A percentile compares a stretch with the other conserved stretches of the same genome.
Evolutionary conservation across 2,888 invertebrate species (phyloP).

Genomic region (Sminthurinus aureus): DNA sequence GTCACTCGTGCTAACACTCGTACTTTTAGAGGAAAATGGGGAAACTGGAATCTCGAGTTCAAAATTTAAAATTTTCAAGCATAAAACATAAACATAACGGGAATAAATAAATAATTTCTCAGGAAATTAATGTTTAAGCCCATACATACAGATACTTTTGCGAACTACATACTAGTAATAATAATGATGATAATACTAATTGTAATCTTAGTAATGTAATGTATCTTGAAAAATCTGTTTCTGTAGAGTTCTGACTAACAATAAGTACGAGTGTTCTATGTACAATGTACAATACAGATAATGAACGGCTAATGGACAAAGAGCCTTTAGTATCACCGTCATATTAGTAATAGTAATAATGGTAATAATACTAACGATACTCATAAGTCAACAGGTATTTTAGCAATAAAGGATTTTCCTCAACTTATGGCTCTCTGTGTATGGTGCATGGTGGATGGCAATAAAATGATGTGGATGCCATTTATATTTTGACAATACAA

Average conservation of each 20-base stretch:
- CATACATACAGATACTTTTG: too few species aligned
- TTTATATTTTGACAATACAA: conserved; percentile 13
- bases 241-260: background rate
- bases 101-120: conserved; percentile 11
- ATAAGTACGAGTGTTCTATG: background rate
- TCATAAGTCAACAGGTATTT: background rate
- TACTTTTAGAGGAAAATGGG: too few species aligned
- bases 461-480: background rate
- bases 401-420: background rate
- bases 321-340: background rate
- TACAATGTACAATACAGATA: background rate
- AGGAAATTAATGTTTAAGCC: conserved; percentile 13
- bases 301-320: background rate
- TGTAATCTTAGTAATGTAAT: too few species aligned
- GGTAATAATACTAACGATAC: background rate
- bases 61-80: background rate
- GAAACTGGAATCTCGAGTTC: too few species aligned
- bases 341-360: background rate
- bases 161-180: background rate
- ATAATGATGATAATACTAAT: background rate
- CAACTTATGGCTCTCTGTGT: background rate
- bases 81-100: background rate
- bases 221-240: too few species aligned
- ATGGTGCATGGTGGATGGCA: background rate
- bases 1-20: background rate